Evolutionary conservation across 2,888 invertebrate genomes (phyloP), one percentile per base, ranked within the genome.

Genomic region (Diarsia rubi): DNA sequence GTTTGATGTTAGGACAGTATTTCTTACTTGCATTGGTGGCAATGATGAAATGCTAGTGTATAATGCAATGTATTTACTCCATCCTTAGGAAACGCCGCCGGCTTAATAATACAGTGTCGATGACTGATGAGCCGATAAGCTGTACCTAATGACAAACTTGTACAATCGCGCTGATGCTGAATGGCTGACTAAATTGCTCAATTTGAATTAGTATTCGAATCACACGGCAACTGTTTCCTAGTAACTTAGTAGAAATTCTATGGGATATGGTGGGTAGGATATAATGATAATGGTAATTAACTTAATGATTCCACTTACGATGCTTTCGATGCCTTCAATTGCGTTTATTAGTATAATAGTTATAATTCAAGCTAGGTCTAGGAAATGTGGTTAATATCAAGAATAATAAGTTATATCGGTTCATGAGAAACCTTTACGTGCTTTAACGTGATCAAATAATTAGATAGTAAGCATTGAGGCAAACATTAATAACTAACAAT

Each of bases 151-250:
- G 75, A 52, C 59, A 75, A 47, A 49, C 12, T 21, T 24, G 31
- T 31, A 75, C 44, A 59, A 65, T 78, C 45, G 16, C 9, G 3
- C 6, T 44, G 47, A 72, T 57, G 42, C 49, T 64, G 44, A 66
- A 75, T 47, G 57, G 11, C 57, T 81, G 63, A 75, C 76, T 75
- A 42, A 42, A 78, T 75, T 75, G 60, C 45, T 54, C 52, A 54
- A 31, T 78, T 77, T 52, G 47, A 52, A 81, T 78, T 75, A 75
- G 59, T 81, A 47, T 64, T 81, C 57, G 37, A 73, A 73, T 59
- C 49, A 63, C 21, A 37, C 21, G 14, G 24, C 21, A 45, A 27
- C 9, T 11, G n/a, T 80, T 16, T 37, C 9, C 31, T 69, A 24
- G 11, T 21, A 21, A 31, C 31, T 14, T 59, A 21, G 11, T 31